A percentile compares a stretch with the other conserved stretches of the same genome.
phyloP scores from a whole-genome alignment of 2,797 vertebrate genomes.

The Xenops minutus region DNA sequence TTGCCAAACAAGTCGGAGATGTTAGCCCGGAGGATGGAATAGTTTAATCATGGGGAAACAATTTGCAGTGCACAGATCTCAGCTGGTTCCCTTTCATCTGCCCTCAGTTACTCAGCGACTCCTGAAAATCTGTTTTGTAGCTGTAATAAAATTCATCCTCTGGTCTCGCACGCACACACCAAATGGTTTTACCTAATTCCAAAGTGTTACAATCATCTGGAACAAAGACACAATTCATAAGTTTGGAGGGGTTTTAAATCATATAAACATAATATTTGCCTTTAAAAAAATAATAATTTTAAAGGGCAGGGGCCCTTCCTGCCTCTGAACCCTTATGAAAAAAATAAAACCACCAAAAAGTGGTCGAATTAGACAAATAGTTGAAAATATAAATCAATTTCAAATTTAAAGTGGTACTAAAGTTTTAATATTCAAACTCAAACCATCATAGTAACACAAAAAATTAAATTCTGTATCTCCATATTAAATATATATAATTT shows the following conservation, averaged over 20 bases:
- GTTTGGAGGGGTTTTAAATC: background rate
- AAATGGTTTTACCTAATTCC: conserved; percentile 31
- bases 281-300: background rate
- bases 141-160: conserved; percentile 68
- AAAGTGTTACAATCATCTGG: background rate
- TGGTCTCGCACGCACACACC: conserved; percentile 5
- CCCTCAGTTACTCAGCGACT: conserved; percentile 44
- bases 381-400: background rate
- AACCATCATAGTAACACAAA: background rate
- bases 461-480: background rate
- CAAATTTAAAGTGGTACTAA: background rate
- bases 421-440: background rate
- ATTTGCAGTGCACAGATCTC: conserved; percentile 60
- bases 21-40: conserved; percentile 63
- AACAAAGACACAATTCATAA: conserved; percentile 13
- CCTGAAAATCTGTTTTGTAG: conserved; percentile 60
- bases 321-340: background rate
- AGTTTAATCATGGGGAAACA: conserved; percentile 68
- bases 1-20: conserved; percentile 49
- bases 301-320: background rate
- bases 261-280: background rate
- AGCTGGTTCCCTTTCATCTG: conserved; percentile 64
- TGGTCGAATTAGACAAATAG: background rate
- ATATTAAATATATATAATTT: background rate
- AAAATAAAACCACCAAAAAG: background rate